phyloP scores from a whole-genome alignment of 1,140 invertebrate species.

The Leptonema lineaticorne region DNA sequence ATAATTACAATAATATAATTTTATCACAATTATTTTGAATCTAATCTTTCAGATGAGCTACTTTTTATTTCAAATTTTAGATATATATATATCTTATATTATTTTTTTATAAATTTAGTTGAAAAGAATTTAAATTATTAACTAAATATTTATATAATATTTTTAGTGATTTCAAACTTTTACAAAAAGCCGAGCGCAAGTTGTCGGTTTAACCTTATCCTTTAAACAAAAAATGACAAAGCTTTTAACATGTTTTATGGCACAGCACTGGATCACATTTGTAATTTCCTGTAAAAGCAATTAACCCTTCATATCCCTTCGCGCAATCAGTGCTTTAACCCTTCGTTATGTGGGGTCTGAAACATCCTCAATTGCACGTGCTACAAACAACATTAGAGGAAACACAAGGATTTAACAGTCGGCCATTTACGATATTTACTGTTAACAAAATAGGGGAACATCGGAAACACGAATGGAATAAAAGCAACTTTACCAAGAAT shows the following conservation, averaged over 20 bases:
- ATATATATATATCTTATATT: too few relatives aligned
- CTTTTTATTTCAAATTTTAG: too few relatives aligned
- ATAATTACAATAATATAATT: not conserved
- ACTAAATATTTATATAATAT: too few relatives aligned
- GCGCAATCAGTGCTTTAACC: not conserved
- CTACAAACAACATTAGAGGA: too few relatives aligned
- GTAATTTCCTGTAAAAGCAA: slow-evolving; percentile 17
- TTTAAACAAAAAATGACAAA: not conserved
- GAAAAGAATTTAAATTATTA: too few relatives aligned
- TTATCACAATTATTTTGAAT: not conserved
- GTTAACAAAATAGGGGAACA: too few relatives aligned
- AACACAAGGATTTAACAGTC: too few relatives aligned
- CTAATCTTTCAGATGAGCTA: not conserved
- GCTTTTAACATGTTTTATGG: not conserved
- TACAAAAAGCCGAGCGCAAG: not conserved
- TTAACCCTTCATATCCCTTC: not conserved
- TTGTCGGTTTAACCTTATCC: not conserved
- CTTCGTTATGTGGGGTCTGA: slow-evolving; percentile 4
- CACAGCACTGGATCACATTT: not conserved
- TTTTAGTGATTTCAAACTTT: too few relatives aligned
- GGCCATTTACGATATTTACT: too few relatives aligned
- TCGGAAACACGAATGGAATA: too few relatives aligned
- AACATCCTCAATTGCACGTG: not conserved
- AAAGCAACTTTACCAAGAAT: too few relatives aligned
- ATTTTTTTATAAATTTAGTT: too few relatives aligned